A percentile compares a stretch with the other conserved stretches of the same genome.
These are phyloP conservation scores for Lasioglossum villosulum DNA, from an alignment of 2,888 invertebrate genomes.

Conservation along the genomic window DNA sequence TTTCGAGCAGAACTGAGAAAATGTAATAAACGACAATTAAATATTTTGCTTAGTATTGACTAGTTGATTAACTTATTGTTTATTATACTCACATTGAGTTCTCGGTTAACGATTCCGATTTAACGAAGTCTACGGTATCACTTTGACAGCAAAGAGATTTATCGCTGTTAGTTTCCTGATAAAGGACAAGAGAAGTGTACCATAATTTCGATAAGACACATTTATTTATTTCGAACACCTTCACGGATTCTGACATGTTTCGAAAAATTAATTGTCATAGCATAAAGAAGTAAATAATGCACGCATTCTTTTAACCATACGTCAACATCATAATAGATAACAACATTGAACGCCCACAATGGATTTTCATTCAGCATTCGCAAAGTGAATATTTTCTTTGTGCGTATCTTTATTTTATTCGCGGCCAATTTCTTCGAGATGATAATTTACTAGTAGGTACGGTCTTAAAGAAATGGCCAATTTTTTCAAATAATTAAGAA, in stretches of 20 bases:
- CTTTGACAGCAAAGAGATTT: slow-evolving; percentile 36
- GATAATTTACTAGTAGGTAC: not conserved
- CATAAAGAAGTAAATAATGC: slow-evolving; percentile 17
- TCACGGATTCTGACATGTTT: slow-evolving; percentile 72
- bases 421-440: not conserved
- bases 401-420: not conserved
- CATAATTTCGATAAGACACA: slow-evolving; percentile 78
- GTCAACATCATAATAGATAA: slow-evolving; percentile 29
- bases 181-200: slow-evolving; percentile 77
- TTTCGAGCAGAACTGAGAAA: slow-evolving; percentile 54
- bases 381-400: not conserved
- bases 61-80: not conserved
- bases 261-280: not conserved
- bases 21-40: not conserved
- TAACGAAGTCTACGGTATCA: slow-evolving; percentile 31
- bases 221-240: slow-evolving; percentile 71
- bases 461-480: not conserved
- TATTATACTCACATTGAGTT: slow-evolving; percentile 54
- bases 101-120: slow-evolving; percentile 43
- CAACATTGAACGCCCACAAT: not conserved
- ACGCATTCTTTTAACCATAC: slow-evolving; percentile 5
- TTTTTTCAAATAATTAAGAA: not conserved
- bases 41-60: not conserved
- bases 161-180: slow-evolving; percentile 57
- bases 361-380: not conserved